Percentiles rank a stretch among this genome's conserved stretches.
Evolutionary conservation across 2,797 vertebrate species (phyloP).

Genomic region (Denticeps clupeoides): DNA sequence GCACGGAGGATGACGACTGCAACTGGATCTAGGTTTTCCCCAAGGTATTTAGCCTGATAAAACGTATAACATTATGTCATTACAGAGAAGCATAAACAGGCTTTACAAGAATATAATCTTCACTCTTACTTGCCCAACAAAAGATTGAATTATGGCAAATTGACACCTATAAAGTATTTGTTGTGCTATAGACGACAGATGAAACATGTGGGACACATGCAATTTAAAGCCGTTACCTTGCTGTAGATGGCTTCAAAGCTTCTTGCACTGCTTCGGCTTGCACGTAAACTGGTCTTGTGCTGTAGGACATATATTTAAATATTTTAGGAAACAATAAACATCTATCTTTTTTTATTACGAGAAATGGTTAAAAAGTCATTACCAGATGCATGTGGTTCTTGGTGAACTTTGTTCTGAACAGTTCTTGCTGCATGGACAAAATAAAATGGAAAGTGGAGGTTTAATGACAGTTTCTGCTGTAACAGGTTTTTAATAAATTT

Average conservation of each 20-base stretch:
- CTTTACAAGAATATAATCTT: too few species aligned
- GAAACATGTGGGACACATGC: too few species aligned
- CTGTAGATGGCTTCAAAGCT: slow-evolving; percentile 42
- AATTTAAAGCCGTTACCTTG: slow-evolving; percentile 34
- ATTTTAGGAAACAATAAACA: not conserved
- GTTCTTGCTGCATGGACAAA: slow-evolving; percentile 3
- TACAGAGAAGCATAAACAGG: too few species aligned
- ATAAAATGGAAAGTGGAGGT: too few species aligned
- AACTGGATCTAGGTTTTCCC: slow-evolving; percentile 42
- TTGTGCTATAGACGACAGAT: too few species aligned
- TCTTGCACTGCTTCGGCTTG: slow-evolving; percentile 41
- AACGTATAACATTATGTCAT: too few species aligned
- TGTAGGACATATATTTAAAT: slow-evolving; percentile 14
- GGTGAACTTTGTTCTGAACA: slow-evolving; percentile 10
- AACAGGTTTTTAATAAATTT: too few species aligned
- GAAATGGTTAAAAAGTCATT: too few species aligned
- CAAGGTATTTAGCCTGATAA: slow-evolving; percentile 57
- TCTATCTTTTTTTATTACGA: too few species aligned
- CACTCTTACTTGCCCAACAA: too few species aligned
- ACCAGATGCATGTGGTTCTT: slow-evolving; percentile 15
- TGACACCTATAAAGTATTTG: not conserved
- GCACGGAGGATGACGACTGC: slow-evolving; percentile 53
- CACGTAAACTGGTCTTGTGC: slow-evolving; percentile 24
- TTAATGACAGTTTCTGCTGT: too few species aligned
- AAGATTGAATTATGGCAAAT: too few species aligned